phyloP scores from a whole-genome alignment of 1,140 invertebrate species.

The Acromyrmex echinatior region DNA sequence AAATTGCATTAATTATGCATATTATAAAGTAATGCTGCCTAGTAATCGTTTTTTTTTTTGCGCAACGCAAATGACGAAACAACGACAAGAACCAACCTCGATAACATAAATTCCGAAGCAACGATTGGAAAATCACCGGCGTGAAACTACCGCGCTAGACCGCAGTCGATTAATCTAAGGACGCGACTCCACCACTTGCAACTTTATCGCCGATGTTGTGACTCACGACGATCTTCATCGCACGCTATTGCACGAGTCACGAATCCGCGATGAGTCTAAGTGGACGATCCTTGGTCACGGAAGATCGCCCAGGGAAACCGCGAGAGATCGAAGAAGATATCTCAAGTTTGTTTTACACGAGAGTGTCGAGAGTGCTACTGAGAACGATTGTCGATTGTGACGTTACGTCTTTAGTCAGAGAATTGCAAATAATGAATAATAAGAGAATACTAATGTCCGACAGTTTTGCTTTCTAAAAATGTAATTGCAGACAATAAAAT shows the following conservation, averaged over 20 bases:
- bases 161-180: conserved; percentile 61
- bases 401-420: background rate
- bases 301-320: conserved; percentile 48
- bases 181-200: conserved; percentile 57
- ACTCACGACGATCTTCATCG: conserved; percentile 60
- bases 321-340: conserved; percentile 19
- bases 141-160: conserved; percentile 46
- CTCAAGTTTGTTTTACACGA: background rate
- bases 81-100: conserved; percentile 12
- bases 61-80: conserved; percentile 50
- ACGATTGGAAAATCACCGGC: conserved; percentile 55
- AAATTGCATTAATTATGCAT: conserved; percentile 9
- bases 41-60: conserved; percentile 1
- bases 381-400: conserved; percentile 13
- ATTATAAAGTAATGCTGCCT: background rate
- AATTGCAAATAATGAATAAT: conserved; percentile 2
- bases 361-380: background rate
- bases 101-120: conserved; percentile 53
- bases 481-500: background rate
- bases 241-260: conserved; percentile 45
- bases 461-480: background rate
- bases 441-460: background rate
- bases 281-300: conserved; percentile 51
- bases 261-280: conserved; percentile 59
- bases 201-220: conserved; percentile 58